phyloP scores from a whole-genome alignment of 2,797 vertebrate genomes.

The Triplophysa yarkandensis region DNA sequence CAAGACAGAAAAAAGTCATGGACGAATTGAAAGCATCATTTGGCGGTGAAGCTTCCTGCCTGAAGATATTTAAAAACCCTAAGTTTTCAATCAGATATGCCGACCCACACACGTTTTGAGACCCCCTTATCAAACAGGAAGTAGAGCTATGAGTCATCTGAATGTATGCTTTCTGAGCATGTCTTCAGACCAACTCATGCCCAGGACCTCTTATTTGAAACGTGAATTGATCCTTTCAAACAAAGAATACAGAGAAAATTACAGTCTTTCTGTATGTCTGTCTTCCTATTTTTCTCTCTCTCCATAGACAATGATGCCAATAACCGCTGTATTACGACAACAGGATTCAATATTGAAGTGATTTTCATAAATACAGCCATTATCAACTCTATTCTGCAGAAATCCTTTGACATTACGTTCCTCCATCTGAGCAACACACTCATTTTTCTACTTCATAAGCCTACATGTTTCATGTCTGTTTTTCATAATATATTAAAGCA shows the following conservation, averaged over 20 bases:
- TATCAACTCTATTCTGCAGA: constrained; percentile 26
- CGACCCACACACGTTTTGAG: constrained; percentile 2
- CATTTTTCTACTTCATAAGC: constrained; percentile 28
- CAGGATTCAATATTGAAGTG: constrained; percentile 42
- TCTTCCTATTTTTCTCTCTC: constrained; percentile 16
- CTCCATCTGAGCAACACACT: not conserved
- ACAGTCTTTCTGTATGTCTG: constrained; percentile 27
- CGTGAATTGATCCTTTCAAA: constrained; percentile 44
- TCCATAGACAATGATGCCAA: constrained; percentile 10
- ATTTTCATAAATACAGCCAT: constrained; percentile 40
- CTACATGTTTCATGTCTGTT: not conserved
- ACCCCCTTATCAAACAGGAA: constrained; percentile 9
- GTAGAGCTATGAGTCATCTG: constrained; percentile 26
- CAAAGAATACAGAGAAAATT: constrained; percentile 37
- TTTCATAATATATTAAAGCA: not conserved
- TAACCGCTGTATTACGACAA: constrained; percentile 34
- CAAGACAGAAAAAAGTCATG: not conserved
- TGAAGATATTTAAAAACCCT: not conserved
- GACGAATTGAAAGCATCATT: too few species aligned
- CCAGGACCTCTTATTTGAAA: constrained; percentile 43
- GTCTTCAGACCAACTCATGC: constrained; percentile 29
- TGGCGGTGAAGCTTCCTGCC: too few species aligned
- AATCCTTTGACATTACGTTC: constrained; percentile 3
- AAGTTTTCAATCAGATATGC: constrained; percentile 17
- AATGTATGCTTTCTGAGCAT: constrained; percentile 25